Evolutionary conservation across 2,113 vertebrate genomes (phyloP), one percentile per base, ranked within the genome.

Genomic region (Paramisgurnus dabryanus): DNA sequence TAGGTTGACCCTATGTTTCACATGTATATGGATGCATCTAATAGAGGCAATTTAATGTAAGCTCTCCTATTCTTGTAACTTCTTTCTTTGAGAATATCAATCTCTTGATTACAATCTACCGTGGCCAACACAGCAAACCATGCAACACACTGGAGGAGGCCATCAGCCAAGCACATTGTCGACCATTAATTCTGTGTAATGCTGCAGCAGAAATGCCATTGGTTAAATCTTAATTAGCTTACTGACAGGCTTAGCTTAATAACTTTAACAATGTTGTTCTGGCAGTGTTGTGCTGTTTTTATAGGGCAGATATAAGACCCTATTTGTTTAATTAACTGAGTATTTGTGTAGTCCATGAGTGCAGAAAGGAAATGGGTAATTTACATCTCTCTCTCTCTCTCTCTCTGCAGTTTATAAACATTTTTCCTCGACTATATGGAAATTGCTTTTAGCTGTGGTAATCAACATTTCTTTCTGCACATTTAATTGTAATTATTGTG

Each of bases 301-400:
- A 80, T 82, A 80, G 57, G 73, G 53, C 58, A 40, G 79, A 81
- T 81, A 83, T 68, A 76, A 78, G 78, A 69, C 64, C 15, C 67
- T 67, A 78, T 82, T 81, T 81, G 81, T 81, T 82, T 84, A 82
- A 86, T 86, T 86, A 86, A 81, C 80, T 74, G 65, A 55, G 66
- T 45, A 40, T 60, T 58, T 60, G 57, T 75, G 67, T 72, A 68
- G 76, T 57, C 60, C 13, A n/a, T 69, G 65, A 45, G 40, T 60
- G 41, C 66, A 45, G 34, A 58, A 67, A 41, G 15, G 49, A 67
- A 15, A 13, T 27, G 34, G 65, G 39, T 53, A 68, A 69, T 71
- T 75, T 70, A 15, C 15, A 13, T 17, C 34, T 22, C 53, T 57
- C 61, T 58, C 47, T 47, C 43, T 68, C 22, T 22, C 22, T 22